These are phyloP conservation scores for Climacteris rufus DNA, from an alignment of 2,113 vertebrate species.

Conservation along the genomic window DNA sequence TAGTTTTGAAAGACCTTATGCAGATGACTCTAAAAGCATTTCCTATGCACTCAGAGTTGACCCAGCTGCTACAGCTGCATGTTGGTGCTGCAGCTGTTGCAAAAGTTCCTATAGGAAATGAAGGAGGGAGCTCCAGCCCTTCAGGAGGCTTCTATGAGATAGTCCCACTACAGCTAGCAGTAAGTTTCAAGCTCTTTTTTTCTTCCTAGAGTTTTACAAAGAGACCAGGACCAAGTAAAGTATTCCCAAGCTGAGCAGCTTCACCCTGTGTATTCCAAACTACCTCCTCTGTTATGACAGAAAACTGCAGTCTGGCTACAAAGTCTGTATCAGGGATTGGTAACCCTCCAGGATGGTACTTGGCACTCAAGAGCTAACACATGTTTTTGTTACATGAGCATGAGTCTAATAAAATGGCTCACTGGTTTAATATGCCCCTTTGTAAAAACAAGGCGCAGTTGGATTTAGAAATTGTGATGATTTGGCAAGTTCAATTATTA, in stretches of 20 bases:
- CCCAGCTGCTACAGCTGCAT: background rate
- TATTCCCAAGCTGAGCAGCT: conserved; percentile 28
- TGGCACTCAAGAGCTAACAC: conserved; percentile 52
- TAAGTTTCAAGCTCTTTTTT: background rate
- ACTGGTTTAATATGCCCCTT: conserved; percentile 52
- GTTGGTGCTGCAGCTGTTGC: background rate
- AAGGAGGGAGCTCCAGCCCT: background rate
- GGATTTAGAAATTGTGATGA: conserved; percentile 50
- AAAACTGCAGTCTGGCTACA: conserved; percentile 48
- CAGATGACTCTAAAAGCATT: background rate
- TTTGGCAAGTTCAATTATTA: conserved; percentile 52
- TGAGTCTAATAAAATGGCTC: conserved; percentile 63
- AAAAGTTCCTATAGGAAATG: background rate
- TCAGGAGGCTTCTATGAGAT: accelerated
- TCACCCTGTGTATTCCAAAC: conserved; percentile 22
- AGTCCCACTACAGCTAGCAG: background rate
- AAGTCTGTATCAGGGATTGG: conserved; percentile 31
- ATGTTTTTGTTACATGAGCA: conserved; percentile 60
- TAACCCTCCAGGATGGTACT: conserved; percentile 55
- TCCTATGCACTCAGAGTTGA: background rate
- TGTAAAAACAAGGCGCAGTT: conserved; percentile 27
- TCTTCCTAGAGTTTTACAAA: background rate
- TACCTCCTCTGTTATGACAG: conserved; percentile 48
- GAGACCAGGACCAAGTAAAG: background rate
- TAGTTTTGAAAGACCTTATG: background rate